Percentiles rank a stretch among this genome's conserved stretches.
Conservation (phyloP, 2,113 vertebrate genomes). For the Neolamprologus variostigma region DNA sequence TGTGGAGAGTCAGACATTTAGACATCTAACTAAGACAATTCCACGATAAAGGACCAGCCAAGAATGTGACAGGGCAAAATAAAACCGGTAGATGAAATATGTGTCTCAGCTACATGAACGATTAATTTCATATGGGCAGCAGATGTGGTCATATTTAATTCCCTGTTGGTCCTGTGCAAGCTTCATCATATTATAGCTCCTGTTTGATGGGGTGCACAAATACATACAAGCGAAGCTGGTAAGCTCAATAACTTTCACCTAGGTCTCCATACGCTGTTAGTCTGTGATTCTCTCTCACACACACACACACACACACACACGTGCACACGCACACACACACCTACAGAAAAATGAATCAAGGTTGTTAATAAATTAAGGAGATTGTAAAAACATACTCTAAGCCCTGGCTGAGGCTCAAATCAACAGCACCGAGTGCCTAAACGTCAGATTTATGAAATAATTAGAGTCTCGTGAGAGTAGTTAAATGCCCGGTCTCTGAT, state of each 20-base stretch:
- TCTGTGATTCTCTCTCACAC: neutral
- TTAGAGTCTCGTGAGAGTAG: conserved; percentile 36
- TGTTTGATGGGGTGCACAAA: neutral
- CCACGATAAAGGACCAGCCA: neutral
- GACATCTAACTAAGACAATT: neutral
- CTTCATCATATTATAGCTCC: neutral
- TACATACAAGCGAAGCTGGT: neutral
- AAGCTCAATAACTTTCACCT: neutral
- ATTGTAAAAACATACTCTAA: conserved; percentile 38
- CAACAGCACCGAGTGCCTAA: conserved; percentile 32
- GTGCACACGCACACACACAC: neutral
- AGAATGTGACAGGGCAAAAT: conserved; percentile 14
- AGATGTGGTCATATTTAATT: neutral
- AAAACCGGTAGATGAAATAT: neutral
- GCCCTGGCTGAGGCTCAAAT: conserved; percentile 24
- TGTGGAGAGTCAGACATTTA: neutral
- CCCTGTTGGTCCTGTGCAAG: neutral
- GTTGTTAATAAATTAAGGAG: conserved; percentile 42
- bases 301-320: neutral
- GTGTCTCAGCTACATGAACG: neutral
- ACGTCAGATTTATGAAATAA: conserved; percentile 62
- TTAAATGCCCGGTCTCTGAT: conserved; percentile 40
- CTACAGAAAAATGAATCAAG: neutral
- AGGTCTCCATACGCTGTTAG: neutral
- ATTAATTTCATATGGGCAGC: conserved; percentile 13